phyloP scores from a whole-genome alignment of 2,113 vertebrate species.

The Paraplagusia blochii region DNA sequence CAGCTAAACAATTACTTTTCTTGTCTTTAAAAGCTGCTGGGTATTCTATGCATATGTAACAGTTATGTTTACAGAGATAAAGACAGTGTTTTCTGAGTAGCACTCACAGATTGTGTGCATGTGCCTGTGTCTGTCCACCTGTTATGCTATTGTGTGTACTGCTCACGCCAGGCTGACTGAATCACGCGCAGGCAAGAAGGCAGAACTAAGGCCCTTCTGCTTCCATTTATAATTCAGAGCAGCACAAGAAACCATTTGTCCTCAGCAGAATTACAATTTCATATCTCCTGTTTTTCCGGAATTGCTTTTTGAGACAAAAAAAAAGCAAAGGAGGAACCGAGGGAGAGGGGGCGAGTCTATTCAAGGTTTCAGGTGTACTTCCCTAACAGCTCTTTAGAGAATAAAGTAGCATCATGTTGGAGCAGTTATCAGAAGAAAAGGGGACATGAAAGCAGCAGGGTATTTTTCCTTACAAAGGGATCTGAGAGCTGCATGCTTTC shows the following conservation, averaged over 20 bases:
- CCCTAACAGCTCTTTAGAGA: slow-evolving; percentile 40
- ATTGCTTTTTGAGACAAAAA: slow-evolving; percentile 49
- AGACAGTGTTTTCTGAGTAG: too few relatives aligned
- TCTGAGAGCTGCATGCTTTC: slow-evolving; percentile 3
- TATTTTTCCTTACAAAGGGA: slow-evolving; percentile 17
- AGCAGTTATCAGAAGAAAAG: slow-evolving; percentile 22
- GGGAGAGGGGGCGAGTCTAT: slow-evolving; percentile 11
- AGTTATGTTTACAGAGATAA: too few relatives aligned
- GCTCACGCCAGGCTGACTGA: slow-evolving; percentile 61
- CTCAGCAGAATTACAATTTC: slow-evolving; percentile 64
- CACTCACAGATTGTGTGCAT: not conserved
- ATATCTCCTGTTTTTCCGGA: slow-evolving; percentile 59
- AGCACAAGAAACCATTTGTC: slow-evolving; percentile 60
- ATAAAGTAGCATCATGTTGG: slow-evolving; percentile 35
- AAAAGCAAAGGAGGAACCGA: not conserved
- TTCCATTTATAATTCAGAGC: slow-evolving; percentile 74
- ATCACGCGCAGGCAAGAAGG: slow-evolving; percentile 59
- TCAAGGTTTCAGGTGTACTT: slow-evolving; percentile 52
- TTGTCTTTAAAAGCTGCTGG: too few relatives aligned
- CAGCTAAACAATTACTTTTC: too few relatives aligned
- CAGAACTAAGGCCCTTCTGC: slow-evolving; percentile 69
- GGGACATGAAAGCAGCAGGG: slow-evolving; percentile 6
- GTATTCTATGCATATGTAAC: too few relatives aligned
- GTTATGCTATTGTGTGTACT: slow-evolving; percentile 40
- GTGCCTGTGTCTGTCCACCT: slow-evolving; percentile 42